These are phyloP conservation scores for Anoplophora glabripennis DNA, from an alignment of 1,140 invertebrate species.

Conservation along the genomic window DNA sequence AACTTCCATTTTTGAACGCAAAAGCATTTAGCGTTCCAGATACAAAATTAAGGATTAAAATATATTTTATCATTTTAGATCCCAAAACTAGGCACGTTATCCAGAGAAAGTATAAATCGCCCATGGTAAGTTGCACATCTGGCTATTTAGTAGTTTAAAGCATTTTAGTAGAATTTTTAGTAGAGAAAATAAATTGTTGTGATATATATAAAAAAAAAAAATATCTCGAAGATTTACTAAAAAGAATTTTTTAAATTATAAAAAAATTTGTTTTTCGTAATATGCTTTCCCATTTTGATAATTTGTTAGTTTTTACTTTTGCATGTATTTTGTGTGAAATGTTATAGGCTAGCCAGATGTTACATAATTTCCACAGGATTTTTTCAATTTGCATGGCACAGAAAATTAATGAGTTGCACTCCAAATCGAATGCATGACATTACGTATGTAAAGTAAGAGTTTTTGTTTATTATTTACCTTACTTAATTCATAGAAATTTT, in stretches of 20 bases:
- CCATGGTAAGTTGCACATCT: conserved; percentile 81
- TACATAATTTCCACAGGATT: conserved; percentile 61
- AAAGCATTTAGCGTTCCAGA: too few relatives aligned
- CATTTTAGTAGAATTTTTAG: too few relatives aligned
- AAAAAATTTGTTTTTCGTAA: not conserved
- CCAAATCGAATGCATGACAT: conserved; percentile 5
- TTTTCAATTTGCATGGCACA: conserved; percentile 55
- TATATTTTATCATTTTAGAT: conserved; percentile 68
- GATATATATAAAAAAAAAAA: too few relatives aligned
- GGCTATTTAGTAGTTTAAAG: conserved; percentile 4
- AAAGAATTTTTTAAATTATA: too few relatives aligned
- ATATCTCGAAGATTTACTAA: too few relatives aligned
- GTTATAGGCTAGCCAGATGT: conserved; percentile 58
- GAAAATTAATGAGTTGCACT: not conserved
- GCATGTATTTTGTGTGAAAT: not conserved
- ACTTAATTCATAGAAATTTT: too few relatives aligned
- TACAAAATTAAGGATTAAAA: too few relatives aligned
- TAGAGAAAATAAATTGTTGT: not conserved
- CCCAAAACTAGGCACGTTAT: conserved; percentile 95
- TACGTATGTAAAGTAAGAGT: not conserved
- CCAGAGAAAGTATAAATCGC: conserved; percentile 95
- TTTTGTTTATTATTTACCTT: not conserved
- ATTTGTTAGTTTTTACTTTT: conserved; percentile 8
- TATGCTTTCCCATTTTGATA: not conserved
- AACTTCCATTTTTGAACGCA: too few relatives aligned